Percentiles rank a stretch among this genome's conserved stretches.
phyloP scores from a whole-genome alignment of 2,113 vertebrate species.

The Oncorhynchus masou region DNA sequence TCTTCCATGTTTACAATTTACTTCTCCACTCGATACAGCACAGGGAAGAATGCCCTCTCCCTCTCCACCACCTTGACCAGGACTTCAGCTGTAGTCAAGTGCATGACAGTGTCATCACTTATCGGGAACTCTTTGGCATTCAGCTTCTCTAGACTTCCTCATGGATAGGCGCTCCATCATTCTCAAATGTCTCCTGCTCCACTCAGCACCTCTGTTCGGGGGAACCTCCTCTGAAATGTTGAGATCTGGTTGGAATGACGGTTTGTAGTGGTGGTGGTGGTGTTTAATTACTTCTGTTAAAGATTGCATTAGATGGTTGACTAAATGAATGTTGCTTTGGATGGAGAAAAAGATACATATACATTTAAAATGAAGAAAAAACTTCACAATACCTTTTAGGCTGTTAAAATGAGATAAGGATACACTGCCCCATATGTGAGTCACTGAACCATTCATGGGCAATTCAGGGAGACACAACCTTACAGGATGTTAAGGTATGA shows the following conservation, averaged over 20 bases:
- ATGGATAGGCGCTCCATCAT: conserved; percentile 69
- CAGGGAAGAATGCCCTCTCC: conserved; percentile 9
- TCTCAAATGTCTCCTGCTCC: conserved; percentile 76
- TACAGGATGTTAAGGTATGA: too few species aligned
- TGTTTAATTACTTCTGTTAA: background rate
- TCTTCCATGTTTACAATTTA: conserved; percentile 80
- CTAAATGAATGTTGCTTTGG: too few species aligned
- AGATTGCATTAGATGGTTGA: background rate
- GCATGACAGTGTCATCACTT: conserved; percentile 83
- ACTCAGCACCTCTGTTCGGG: conserved; percentile 69
- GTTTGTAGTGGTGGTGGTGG: background rate
- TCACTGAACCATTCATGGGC: too few species aligned
- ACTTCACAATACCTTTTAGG: too few species aligned
- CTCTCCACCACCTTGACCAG: conserved; percentile 64
- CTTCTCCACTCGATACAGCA: conserved; percentile 67
- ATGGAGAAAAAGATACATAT: too few species aligned
- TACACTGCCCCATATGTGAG: too few species aligned
- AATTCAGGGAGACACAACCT: too few species aligned
- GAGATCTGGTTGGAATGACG: too few species aligned
- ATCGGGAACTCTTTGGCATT: conserved; percentile 66
- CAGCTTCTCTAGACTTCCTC: conserved; percentile 63
- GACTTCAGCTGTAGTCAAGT: conserved; percentile 81
- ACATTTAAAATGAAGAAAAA: too few species aligned
- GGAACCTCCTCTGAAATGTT: background rate
- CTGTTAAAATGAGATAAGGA: too few species aligned